These are phyloP conservation scores for Sciurus vulgaris DNA, from an alignment of 2,797 vertebrate species.

Conservation along the genomic window DNA sequence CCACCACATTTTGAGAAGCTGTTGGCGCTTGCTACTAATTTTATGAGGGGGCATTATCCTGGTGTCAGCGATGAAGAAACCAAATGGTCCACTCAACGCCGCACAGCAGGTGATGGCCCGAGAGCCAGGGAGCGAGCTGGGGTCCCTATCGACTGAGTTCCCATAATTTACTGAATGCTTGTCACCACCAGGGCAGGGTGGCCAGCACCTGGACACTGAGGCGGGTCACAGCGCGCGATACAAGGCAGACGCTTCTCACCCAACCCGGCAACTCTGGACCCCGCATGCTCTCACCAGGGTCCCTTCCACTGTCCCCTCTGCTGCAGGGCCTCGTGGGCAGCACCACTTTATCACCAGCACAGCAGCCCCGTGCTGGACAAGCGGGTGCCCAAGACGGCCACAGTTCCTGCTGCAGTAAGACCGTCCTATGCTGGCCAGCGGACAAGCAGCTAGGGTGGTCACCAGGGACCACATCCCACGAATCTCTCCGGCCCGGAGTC, in stretches of 20 bases:
- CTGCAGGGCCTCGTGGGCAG: background rate
- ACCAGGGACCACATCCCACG: too few species aligned
- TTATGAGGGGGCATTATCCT: background rate
- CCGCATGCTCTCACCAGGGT: background rate
- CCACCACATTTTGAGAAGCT: background rate
- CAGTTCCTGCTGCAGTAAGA: too few species aligned
- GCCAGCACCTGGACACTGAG: background rate
- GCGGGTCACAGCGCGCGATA: too few species aligned
- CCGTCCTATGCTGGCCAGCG: too few species aligned
- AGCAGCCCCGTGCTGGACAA: too few species aligned
- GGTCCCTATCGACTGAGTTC: rapidly evolving
- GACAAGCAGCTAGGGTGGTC: too few species aligned
- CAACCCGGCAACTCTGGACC: too few species aligned
- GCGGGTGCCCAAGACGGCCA: too few species aligned
- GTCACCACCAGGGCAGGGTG: background rate
- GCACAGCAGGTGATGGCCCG: background rate
- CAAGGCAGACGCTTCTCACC: rapidly evolving
- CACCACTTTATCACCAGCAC: too few species aligned
- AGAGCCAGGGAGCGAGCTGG: background rate
- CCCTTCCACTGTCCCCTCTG: background rate
- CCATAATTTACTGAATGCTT: background rate
- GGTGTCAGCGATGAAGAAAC: background rate
- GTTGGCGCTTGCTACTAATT: too few species aligned
- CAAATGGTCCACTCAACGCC: background rate
- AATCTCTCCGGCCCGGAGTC: too few species aligned